Percentiles rank a stretch among this genome's conserved stretches.
phyloP scores from a whole-genome alignment of 1,140 invertebrate genomes.

The Drosophila takahashii region DNA sequence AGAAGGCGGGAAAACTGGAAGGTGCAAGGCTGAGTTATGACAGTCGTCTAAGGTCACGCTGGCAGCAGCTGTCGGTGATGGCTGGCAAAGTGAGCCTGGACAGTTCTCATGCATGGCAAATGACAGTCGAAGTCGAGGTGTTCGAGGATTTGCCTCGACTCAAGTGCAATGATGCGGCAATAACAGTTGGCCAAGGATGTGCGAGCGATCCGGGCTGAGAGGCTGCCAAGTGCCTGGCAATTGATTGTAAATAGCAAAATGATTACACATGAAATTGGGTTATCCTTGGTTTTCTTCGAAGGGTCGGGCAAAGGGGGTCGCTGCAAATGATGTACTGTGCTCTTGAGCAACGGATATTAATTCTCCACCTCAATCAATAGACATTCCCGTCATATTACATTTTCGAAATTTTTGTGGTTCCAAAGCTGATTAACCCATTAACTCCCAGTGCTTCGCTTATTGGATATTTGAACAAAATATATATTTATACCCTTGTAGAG shows the following conservation, averaged over 20 bases:
- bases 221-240: conserved; percentile 27
- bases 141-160: conserved; percentile 47
- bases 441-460: too few relatives aligned
- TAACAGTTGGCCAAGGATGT: conserved; percentile 58
- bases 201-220: conserved; percentile 24
- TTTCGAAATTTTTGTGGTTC: conserved; percentile 15
- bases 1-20: conserved; percentile 13
- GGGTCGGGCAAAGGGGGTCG: background rate
- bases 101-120: conserved; percentile 63
- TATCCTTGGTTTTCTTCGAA: background rate
- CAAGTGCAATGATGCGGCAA: conserved; percentile 64
- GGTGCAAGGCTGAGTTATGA: conserved; percentile 66
- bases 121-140: conserved; percentile 59
- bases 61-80: conserved; percentile 57
- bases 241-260: conserved; percentile 53
- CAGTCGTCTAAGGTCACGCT: conserved; percentile 65
- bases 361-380: background rate
- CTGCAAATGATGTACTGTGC: background rate
- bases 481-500: too few relatives aligned
- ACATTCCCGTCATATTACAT: conserved; percentile 7
- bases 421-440: background rate
- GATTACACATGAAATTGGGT: conserved; percentile 40
- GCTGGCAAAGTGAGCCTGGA: conserved; percentile 30
- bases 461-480: too few relatives aligned
- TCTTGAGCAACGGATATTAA: background rate